Evolutionary conservation across 2,797 vertebrate genomes (phyloP).

Genomic region (Nyctalus aviator): DNA sequence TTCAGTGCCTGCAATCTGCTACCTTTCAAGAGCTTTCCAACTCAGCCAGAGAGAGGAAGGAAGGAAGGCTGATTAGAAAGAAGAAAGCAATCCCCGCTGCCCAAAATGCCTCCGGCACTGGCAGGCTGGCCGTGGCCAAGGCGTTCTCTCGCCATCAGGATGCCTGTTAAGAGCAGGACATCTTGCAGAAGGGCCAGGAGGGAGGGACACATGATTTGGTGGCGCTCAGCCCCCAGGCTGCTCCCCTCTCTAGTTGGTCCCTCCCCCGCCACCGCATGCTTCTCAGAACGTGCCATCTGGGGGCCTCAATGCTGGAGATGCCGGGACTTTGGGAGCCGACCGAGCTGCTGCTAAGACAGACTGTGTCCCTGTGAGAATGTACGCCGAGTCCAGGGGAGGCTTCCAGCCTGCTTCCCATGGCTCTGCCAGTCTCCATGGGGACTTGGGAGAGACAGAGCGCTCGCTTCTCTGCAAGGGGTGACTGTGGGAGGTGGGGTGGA

Average conservation of each 20-base stretch:
- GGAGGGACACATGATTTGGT: conserved; percentile 29
- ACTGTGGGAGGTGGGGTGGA: background rate
- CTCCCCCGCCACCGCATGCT: conserved; percentile 34
- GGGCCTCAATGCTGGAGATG: conserved; percentile 70
- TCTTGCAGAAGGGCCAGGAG: conserved; percentile 37
- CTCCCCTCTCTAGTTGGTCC: conserved; percentile 49
- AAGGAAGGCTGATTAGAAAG: conserved; percentile 15
- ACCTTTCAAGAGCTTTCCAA: conserved; percentile 80
- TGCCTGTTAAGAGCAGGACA: conserved; percentile 49
- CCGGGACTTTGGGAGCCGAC: conserved; percentile 59
- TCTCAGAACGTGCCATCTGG: conserved; percentile 75
- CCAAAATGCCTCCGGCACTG: background rate
- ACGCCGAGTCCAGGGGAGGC: conserved; percentile 66
- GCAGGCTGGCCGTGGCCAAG: background rate
- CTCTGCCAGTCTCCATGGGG: conserved; percentile 80
- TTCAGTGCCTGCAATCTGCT: conserved; percentile 81
- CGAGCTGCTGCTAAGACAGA: conserved; percentile 76
- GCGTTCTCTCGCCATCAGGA: background rate
- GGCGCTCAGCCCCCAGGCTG: conserved; percentile 8
- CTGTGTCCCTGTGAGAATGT: conserved; percentile 74
- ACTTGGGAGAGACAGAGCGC: background rate
- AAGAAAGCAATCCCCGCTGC: background rate
- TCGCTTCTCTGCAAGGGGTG: background rate
- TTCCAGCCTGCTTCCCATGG: conserved; percentile 37
- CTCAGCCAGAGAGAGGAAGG: conserved; percentile 66